Evolutionary conservation across 1,140 invertebrate species (phyloP), one percentile per base, ranked within the genome.

Genomic region (Drosophila nasuta): DNA sequence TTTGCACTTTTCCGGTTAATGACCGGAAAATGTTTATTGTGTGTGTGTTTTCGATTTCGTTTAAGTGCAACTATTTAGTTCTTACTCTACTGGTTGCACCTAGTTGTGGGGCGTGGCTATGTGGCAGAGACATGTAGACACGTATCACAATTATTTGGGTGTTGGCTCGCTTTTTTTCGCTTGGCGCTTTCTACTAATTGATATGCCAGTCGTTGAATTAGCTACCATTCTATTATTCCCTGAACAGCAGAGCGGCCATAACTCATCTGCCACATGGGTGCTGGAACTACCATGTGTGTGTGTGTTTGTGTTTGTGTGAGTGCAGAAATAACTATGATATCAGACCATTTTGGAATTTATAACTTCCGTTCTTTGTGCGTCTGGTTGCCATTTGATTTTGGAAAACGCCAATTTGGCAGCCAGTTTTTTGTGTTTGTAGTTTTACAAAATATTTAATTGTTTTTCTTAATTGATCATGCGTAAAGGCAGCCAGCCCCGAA

Each of bases 101-200:
- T 70, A 51, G 20, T 51, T 54, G 13, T 75, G 77, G 78, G 51
- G 51, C 64, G 67, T 71, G 70, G 70, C 33, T 1, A 35, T 49
- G 38, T 45, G 11, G 28, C 25, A 46, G 11, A 46, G 11, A 59
- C 41, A 43, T 43, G 41, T 43, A 7, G 4, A 43, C 33, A 49
- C 59, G 52, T 71, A 48, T 71, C 51, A 8, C 77, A 77, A 58
- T 58, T 51, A 59, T 63, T 46, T 67, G 80, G 82, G 82, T 71
- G 83, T 83, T 80, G 81, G 52, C 74, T 65, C 48, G 6, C 35
- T 38, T 25, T 25, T 25, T 25, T 25, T 25, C 20, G 20, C 20
- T 25, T 51, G 51, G 49, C 80, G 81, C 83, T 87, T 87, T 87
- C 83, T 83, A 83, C 83, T 87, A 87, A 87, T 87, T 89, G 85